Percentiles rank a stretch among this genome's conserved stretches.
These are phyloP conservation scores for Brachionus plicatilis DNA, from an alignment of 1,140 invertebrate species.

Conservation along the genomic window DNA sequence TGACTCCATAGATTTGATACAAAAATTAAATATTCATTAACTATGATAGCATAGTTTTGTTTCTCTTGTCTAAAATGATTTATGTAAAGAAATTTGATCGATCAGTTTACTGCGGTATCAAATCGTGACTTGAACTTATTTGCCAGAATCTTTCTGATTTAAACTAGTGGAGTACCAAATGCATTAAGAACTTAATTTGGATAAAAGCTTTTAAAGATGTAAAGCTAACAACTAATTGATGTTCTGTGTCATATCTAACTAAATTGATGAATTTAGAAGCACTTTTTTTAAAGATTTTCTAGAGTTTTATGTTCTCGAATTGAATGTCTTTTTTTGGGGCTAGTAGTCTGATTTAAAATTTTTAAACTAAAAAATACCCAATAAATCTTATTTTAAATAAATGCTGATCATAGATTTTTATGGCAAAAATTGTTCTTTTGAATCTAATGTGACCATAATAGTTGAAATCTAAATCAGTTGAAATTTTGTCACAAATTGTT, in stretches of 20 bases:
- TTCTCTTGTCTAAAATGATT: not conserved
- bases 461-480: not conserved
- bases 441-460: not conserved
- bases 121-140: not conserved
- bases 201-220: not conserved
- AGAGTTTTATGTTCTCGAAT: too few relatives aligned
- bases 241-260: too few relatives aligned
- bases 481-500: not conserved
- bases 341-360: too few relatives aligned
- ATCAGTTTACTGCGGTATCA: not conserved
- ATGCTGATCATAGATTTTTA: too few relatives aligned
- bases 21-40: not conserved
- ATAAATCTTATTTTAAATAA: too few relatives aligned
- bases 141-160: not conserved
- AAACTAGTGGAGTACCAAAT: not conserved
- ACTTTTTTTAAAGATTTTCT: too few relatives aligned
- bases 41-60: not conserved
- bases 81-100: not conserved
- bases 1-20: not conserved
- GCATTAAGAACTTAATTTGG: not conserved
- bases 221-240: too few relatives aligned
- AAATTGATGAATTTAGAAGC: too few relatives aligned
- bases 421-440: not conserved
- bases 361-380: too few relatives aligned
- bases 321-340: too few relatives aligned